Evolutionary conservation across 2,113 vertebrate genomes (phyloP).

Genomic region (Phoxinus phoxinus): DNA sequence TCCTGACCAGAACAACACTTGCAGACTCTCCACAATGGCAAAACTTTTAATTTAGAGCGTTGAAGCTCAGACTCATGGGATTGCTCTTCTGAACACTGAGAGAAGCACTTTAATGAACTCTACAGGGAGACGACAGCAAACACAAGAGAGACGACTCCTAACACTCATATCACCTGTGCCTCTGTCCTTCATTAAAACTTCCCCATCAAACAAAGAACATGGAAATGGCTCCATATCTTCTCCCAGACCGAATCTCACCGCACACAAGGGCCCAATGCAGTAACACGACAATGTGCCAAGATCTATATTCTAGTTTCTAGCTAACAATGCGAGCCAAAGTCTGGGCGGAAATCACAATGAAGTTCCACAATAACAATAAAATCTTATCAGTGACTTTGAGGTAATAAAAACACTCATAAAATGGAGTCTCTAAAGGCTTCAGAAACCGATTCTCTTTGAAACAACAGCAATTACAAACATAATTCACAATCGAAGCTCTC

Average conservation of each 20-base stretch:
- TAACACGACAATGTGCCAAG: neutral
- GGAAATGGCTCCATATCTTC: conserved; percentile 2
- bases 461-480: neutral
- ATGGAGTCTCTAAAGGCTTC: neutral
- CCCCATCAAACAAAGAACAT: neutral
- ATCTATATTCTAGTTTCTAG: conserved; percentile 4
- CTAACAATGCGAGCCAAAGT: neutral
- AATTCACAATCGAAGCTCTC: neutral
- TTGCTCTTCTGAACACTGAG: conserved; percentile 11
- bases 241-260: neutral
- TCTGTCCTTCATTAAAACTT: conserved; percentile 14
- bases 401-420: conserved; percentile 17
- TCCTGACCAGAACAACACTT: conserved; percentile 4
- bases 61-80: neutral
- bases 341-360: neutral
- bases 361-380: neutral
- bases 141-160: conserved; percentile 6
- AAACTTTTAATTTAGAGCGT: conserved; percentile 16
- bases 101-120: conserved; percentile 42
- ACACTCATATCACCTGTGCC: neutral
- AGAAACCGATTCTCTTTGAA: neutral
- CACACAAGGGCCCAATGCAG: neutral
- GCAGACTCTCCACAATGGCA: neutral
- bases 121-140: conserved; percentile 12
- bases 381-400: conserved; percentile 2